A percentile compares a stretch with the other conserved stretches of the same genome.
phyloP scores from a whole-genome alignment of 2,797 vertebrate species.

The Anabas testudineus region DNA sequence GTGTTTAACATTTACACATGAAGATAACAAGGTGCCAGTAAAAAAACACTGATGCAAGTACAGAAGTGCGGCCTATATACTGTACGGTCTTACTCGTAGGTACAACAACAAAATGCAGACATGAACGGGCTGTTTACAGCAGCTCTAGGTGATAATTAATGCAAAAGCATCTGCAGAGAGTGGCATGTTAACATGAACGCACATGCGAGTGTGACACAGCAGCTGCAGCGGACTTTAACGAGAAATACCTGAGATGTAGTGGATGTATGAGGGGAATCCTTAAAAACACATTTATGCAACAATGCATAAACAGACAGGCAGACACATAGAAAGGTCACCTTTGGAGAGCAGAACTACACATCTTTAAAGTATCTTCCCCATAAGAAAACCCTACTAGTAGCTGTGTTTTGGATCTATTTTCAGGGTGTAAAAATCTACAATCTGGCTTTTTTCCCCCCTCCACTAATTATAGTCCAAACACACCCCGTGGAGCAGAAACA shows the following conservation, averaged over 20 bases:
- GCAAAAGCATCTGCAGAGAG: constrained; percentile 21
- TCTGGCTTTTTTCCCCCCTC: constrained; percentile 59
- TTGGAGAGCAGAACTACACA: not conserved
- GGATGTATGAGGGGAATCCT: not conserved
- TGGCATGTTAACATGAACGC: constrained; percentile 4
- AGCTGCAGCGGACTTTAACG: constrained; percentile 23
- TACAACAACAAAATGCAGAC: constrained; percentile 11
- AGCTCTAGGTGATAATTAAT: too few species aligned
- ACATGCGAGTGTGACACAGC: not conserved
- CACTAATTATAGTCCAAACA: constrained; percentile 55
- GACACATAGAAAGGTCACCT: not conserved
- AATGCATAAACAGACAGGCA: not conserved
- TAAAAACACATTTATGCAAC: not conserved
- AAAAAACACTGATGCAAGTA: constrained; percentile 1
- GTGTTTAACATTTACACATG: constrained; percentile 16
- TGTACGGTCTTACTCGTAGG: not conserved
- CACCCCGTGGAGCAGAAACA: constrained; percentile 39
- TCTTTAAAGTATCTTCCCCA: constrained; percentile 18
- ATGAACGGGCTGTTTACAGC: constrained; percentile 29
- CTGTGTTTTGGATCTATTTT: constrained; percentile 4
- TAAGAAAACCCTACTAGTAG: constrained; percentile 5
- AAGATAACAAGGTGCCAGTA: constrained; percentile 1
- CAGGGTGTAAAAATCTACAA: constrained; percentile 60
- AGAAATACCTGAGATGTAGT: constrained; percentile 22
- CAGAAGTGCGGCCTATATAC: not conserved